Evolutionary conservation across 2,113 vertebrate species (phyloP).

Genomic region (Charina bottae): DNA sequence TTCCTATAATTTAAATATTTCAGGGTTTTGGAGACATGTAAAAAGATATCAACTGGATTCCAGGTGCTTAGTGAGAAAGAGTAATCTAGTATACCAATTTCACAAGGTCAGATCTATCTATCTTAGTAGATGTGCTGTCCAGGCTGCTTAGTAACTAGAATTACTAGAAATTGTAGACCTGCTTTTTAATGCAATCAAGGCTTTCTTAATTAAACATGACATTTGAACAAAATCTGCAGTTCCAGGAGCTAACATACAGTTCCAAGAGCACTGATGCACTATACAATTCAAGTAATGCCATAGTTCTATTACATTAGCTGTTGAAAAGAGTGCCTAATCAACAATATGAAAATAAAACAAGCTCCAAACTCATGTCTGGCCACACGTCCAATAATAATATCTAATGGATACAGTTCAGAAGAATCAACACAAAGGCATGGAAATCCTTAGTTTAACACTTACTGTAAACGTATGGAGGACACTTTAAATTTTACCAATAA

Average conservation of each 20-base stretch:
- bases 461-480: background rate
- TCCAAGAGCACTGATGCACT: background rate
- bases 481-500: background rate
- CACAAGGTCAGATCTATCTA: background rate
- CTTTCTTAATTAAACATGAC: background rate
- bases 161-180: background rate
- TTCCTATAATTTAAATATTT: background rate
- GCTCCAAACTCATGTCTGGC: background rate
- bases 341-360: background rate
- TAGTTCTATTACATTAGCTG: background rate
- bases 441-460: background rate
- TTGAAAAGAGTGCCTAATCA: background rate
- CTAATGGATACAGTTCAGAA: background rate
- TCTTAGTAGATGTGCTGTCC: background rate
- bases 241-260: background rate
- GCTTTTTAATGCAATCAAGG: background rate
- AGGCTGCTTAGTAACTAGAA: background rate
- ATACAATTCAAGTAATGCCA: background rate
- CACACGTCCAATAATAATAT: background rate
- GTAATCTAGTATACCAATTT: background rate
- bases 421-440: background rate
- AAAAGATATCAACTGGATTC: background rate
- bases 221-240: background rate
- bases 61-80: background rate
- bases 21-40: background rate